Evolutionary conservation across 2,113 vertebrate genomes (phyloP).

Genomic region (Romanogobio albipinnatus): DNA sequence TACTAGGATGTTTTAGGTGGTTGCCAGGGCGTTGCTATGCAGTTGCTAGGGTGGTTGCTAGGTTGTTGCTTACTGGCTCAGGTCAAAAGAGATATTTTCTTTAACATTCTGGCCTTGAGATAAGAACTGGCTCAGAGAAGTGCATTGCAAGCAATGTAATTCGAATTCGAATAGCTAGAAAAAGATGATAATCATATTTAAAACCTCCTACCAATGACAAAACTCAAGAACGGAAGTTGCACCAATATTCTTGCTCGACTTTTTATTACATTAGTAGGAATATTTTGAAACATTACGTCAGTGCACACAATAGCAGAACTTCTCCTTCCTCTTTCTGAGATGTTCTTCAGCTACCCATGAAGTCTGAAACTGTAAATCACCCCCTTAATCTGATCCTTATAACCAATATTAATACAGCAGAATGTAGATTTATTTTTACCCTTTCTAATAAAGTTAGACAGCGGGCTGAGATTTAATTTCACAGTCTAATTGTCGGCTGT

Average conservation of each 20-base stretch:
- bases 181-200: not conserved
- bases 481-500: slow-evolving; percentile 48
- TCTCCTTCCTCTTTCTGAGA: not conserved
- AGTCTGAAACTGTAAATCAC: not conserved
- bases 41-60: too few relatives aligned
- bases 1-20: too few relatives aligned
- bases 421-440: slow-evolving; percentile 53
- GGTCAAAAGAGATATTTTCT: too few relatives aligned
- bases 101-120: too few relatives aligned
- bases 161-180: not conserved
- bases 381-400: not conserved
- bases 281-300: slow-evolving; percentile 16
- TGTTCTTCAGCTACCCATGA: not conserved
- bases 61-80: too few relatives aligned
- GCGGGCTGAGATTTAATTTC: slow-evolving; percentile 56
- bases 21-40: too few relatives aligned
- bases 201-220: not conserved
- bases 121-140: not conserved
- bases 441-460: not conserved
- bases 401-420: slow-evolving; percentile 46
- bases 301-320: not conserved
- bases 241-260: not conserved
- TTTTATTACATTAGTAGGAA: not conserved
- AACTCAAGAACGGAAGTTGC: not conserved
- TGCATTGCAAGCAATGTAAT: not conserved